These are phyloP conservation scores for Girardinus metallicus DNA, from an alignment of 2,797 vertebrate species.

Conservation along the genomic window DNA sequence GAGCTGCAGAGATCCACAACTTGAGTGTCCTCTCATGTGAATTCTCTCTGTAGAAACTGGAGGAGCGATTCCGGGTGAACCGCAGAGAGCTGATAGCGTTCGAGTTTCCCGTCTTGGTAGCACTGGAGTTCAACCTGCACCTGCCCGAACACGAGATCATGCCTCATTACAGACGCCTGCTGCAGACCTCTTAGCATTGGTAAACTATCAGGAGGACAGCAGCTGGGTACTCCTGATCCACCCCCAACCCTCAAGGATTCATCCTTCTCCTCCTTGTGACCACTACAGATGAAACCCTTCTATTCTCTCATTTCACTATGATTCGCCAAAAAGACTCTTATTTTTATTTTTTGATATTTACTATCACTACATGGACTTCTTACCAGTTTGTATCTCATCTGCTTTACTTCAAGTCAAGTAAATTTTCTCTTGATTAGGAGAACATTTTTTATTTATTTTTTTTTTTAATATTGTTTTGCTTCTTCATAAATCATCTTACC, in stretches of 20 bases:
- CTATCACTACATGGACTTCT: constrained; percentile 46
- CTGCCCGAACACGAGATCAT: constrained; percentile 96
- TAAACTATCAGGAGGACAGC: constrained; percentile 72
- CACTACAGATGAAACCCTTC: constrained; percentile 25
- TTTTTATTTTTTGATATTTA: constrained; percentile 16
- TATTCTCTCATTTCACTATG: constrained; percentile 65
- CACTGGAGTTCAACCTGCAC: constrained; percentile 97
- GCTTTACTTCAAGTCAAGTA: constrained; percentile 43
- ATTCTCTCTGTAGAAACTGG: constrained; percentile 88
- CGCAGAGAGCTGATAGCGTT: constrained; percentile 96
- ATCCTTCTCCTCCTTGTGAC: constrained; percentile 23
- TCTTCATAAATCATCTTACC: constrained; percentile 48
- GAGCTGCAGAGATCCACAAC: neutral
- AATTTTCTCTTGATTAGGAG: constrained; percentile 66
- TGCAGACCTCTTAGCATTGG: constrained; percentile 93
- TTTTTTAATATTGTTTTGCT: constrained; percentile 36
- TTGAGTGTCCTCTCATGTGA: constrained; percentile 9
- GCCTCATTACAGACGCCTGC: constrained; percentile 97
- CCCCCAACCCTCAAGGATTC: neutral
- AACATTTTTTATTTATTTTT: constrained; percentile 38
- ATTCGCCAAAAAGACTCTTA: constrained; percentile 76
- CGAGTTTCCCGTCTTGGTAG: constrained; percentile 97
- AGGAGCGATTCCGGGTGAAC: constrained; percentile 97
- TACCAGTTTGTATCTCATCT: constrained; percentile 47
- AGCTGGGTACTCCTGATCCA: constrained; percentile 57